A percentile compares a stretch with the other conserved stretches of the same genome.
Evolutionary conservation across 2,888 invertebrate species (phyloP).

Genomic region (Lymantria dispar): DNA sequence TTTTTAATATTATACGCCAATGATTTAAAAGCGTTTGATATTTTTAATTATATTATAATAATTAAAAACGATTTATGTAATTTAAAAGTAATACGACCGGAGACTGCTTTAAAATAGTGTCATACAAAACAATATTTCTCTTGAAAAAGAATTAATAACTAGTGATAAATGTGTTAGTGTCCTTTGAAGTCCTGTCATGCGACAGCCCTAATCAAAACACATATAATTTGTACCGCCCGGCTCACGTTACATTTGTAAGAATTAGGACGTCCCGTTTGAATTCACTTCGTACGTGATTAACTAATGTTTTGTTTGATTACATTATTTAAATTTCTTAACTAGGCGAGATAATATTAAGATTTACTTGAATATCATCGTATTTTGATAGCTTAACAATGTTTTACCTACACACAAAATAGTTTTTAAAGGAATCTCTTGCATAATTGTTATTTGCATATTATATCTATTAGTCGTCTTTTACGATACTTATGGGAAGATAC

Average conservation of each 20-base stretch:
- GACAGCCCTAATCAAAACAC: constrained; percentile 22
- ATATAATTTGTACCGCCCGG: constrained; percentile 34
- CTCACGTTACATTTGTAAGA: constrained; percentile 31
- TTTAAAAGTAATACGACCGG: not conserved
- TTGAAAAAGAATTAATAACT: not conserved
- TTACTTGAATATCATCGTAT: not conserved
- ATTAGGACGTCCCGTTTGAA: constrained; percentile 36
- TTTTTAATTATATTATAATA: too few relatives aligned
- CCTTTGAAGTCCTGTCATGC: constrained; percentile 2
- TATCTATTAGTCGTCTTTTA: too few relatives aligned
- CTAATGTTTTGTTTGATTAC: constrained; percentile 28
- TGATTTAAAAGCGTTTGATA: too few relatives aligned
- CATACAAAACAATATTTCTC: not conserved
- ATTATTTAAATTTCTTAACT: constrained; percentile 14
- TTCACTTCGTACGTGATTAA: constrained; percentile 26
- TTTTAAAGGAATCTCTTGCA: too few relatives aligned
- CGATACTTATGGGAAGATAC: too few relatives aligned
- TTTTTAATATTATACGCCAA: too few relatives aligned
- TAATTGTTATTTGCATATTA: too few relatives aligned
- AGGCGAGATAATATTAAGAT: not conserved
- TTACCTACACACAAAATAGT: too few relatives aligned
- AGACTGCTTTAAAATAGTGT: not conserved
- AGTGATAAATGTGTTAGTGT: not conserved
- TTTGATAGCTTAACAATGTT: not conserved
- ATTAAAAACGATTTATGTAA: too few relatives aligned